Evolutionary conservation across 2,113 vertebrate species (phyloP).

Genomic region (Halcyon senegalensis): DNA sequence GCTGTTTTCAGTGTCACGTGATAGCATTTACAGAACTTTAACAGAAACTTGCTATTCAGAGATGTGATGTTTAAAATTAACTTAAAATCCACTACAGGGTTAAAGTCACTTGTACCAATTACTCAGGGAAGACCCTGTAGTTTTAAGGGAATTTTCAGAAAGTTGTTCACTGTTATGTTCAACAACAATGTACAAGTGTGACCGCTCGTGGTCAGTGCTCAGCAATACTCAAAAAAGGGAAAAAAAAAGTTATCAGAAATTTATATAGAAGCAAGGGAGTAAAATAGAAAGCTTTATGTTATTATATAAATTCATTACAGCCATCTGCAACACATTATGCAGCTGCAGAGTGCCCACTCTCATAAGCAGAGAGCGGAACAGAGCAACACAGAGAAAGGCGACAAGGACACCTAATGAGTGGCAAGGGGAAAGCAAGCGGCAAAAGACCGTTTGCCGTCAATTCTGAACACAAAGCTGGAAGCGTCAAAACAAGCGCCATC

Average conservation of each 20-base stretch:
- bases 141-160: neutral
- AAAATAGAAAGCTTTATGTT: neutral
- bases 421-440: rapidly evolving
- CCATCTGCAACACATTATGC: neutral
- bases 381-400: neutral
- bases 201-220: neutral
- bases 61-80: neutral
- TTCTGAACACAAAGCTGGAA: neutral
- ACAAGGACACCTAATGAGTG: neutral
- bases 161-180: neutral
- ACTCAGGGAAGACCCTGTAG: neutral
- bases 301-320: neutral
- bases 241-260: neutral
- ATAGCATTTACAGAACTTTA: neutral
- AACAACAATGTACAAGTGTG: neutral
- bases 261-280: neutral
- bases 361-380: neutral
- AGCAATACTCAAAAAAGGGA: neutral
- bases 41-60: neutral
- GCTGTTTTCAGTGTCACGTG: neutral
- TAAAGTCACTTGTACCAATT: neutral
- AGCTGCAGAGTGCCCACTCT: neutral
- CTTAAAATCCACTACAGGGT: neutral
- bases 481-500: neutral
- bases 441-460: neutral